Evolutionary conservation across 2,888 invertebrate species (phyloP).

Genomic region (Pammene fasciana): DNA sequence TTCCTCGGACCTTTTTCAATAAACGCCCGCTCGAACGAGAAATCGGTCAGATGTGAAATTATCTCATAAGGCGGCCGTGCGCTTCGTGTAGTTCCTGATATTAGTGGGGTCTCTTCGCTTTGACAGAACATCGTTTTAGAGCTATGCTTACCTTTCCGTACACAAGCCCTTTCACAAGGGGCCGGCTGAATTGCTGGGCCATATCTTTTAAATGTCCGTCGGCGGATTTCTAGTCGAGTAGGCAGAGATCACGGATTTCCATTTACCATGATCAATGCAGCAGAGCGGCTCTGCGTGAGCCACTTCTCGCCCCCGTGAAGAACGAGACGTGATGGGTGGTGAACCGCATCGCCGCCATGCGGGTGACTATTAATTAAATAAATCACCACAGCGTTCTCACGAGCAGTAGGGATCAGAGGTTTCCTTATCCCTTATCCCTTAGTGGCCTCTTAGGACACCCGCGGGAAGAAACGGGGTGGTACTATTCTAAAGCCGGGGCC

Average conservation of each 20-base stretch:
- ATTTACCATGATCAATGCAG: too few species aligned
- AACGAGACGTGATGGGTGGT: too few species aligned
- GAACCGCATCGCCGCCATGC: too few species aligned
- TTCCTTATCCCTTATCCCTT: too few species aligned
- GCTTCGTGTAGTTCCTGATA: conserved; percentile 5
- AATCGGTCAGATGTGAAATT: conserved; percentile 49
- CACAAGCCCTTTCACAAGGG: not conserved
- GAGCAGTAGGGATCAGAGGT: too few species aligned
- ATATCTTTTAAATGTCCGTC: not conserved
- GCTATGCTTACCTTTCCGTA: not conserved
- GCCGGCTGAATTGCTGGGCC: not conserved
- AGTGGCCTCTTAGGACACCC: too few species aligned
- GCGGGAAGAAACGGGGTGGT: too few species aligned
- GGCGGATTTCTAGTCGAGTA: not conserved
- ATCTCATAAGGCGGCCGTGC: conserved; percentile 33
- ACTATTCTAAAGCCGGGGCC: not conserved
- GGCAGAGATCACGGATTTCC: too few species aligned
- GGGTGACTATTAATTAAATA: too few species aligned
- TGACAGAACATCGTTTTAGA: conserved; percentile 3
- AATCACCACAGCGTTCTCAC: too few species aligned
- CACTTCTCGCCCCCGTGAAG: too few species aligned
- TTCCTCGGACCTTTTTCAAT: conserved; percentile 53
- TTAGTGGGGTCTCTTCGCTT: conserved; percentile 15
- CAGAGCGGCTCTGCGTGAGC: too few species aligned
- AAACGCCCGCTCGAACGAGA: conserved; percentile 49